phyloP scores from a whole-genome alignment of 2,888 invertebrate species.

The Gymnosoma rotundatum region DNA sequence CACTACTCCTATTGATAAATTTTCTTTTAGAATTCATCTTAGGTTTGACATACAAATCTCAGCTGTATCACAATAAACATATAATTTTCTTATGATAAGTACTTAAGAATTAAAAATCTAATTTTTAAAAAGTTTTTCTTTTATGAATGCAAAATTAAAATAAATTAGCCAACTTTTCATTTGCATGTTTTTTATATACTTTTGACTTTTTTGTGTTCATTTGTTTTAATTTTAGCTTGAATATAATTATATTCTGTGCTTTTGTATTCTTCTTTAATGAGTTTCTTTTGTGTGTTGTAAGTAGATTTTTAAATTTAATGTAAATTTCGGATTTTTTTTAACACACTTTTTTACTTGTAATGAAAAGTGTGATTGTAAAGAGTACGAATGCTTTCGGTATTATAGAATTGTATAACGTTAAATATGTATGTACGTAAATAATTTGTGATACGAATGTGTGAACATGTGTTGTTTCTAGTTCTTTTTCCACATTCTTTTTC shows the following conservation, averaged over 20 bases:
- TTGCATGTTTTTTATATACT: constrained; percentile 36
- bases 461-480: no score
- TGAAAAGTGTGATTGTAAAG: not conserved
- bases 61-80: no score
- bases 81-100: no score
- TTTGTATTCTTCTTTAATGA: constrained; percentile 4
- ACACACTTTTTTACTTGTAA: not conserved
- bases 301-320: constrained; percentile 59
- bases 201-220: constrained; percentile 37
- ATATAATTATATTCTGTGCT: constrained; percentile 7
- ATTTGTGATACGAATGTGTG: no score
- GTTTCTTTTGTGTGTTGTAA: constrained; percentile 12
- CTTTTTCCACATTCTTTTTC: not conserved
- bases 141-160: constrained; percentile 19
- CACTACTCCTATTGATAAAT: no score
- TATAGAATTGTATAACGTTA: no score
- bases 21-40: no score
- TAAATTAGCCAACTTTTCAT: constrained; percentile 53
- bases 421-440: no score
- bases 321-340: constrained; percentile 51
- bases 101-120: no score
- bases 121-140: not conserved
- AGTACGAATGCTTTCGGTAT: not conserved
- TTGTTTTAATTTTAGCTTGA: not conserved
- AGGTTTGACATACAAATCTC: no score